Evolutionary conservation across 2,797 vertebrate species (phyloP).

Genomic region (Myotis myotis): DNA sequence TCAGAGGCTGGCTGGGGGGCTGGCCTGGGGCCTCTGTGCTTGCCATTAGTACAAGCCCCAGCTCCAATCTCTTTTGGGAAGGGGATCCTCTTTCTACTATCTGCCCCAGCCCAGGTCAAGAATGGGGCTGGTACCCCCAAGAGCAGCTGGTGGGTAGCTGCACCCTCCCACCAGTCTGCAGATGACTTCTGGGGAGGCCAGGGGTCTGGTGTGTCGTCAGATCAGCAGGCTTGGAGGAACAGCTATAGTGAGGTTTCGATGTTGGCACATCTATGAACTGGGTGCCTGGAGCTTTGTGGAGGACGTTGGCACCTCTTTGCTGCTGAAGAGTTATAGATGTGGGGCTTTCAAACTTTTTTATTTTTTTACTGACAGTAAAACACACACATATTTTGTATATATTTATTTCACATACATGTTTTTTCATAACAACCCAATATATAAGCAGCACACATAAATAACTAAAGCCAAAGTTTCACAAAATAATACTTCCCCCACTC

Average conservation of each 20-base stretch:
- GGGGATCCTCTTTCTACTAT: neutral
- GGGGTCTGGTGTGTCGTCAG: neutral
- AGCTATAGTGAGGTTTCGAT: neutral
- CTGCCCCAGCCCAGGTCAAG: neutral
- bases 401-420: neutral
- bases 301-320: neutral
- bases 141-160: neutral
- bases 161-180: neutral
- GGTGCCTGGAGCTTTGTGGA: neutral
- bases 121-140: neutral
- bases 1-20: neutral
- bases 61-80: neutral
- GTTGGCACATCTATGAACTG: neutral
- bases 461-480: neutral
- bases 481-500: neutral
- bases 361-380: neutral
- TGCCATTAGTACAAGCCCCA: neutral
- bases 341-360: neutral
- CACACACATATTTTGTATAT: neutral
- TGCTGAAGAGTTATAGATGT: neutral
- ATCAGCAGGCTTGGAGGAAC: neutral
- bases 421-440: neutral
- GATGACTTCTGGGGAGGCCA: neutral
- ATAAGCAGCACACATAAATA: neutral
- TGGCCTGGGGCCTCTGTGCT: neutral